Conservation (phyloP, 2,888 invertebrate genomes). For the Isotomurus palustris region DNA sequence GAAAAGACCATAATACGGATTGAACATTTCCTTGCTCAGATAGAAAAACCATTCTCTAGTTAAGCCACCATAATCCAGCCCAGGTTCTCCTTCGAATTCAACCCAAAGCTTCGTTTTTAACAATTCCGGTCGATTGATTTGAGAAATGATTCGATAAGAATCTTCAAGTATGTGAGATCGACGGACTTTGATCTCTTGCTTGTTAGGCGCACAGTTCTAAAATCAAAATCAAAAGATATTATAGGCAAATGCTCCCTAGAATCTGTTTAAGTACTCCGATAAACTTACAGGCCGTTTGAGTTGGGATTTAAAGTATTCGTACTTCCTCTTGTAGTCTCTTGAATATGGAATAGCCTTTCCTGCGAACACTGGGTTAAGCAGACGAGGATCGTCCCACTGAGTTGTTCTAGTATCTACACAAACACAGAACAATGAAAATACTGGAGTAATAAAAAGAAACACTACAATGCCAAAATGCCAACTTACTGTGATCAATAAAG, state of each 20-base stretch:
- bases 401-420: slow-evolving; percentile 84
- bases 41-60: slow-evolving; percentile 99
- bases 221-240: slow-evolving; percentile 48
- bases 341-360: slow-evolving; percentile 96
- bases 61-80: slow-evolving; percentile 91
- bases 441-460: neutral
- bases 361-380: slow-evolving; percentile 93
- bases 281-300: slow-evolving; percentile 84
- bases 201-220: slow-evolving; percentile 92
- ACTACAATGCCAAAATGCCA: neutral
- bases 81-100: slow-evolving; percentile 96
- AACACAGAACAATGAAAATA: slow-evolving; percentile 16
- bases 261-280: neutral
- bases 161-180: slow-evolving; percentile 91
- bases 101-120: slow-evolving; percentile 98
- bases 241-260: too few species aligned
- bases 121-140: slow-evolving; percentile 77
- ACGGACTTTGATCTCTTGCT: slow-evolving; percentile 89
- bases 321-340: slow-evolving; percentile 96
- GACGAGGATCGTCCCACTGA: slow-evolving; percentile 96
- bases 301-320: slow-evolving; percentile 95
- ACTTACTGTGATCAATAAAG: slow-evolving; percentile 94
- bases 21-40: slow-evolving; percentile 98
- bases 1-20: slow-evolving; percentile 98
- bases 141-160: slow-evolving; percentile 90